Percentiles rank a stretch among this genome's conserved stretches.
These are phyloP conservation scores for Lineus longissimus DNA, from an alignment of 1,140 invertebrate genomes.

Conservation along the genomic window DNA sequence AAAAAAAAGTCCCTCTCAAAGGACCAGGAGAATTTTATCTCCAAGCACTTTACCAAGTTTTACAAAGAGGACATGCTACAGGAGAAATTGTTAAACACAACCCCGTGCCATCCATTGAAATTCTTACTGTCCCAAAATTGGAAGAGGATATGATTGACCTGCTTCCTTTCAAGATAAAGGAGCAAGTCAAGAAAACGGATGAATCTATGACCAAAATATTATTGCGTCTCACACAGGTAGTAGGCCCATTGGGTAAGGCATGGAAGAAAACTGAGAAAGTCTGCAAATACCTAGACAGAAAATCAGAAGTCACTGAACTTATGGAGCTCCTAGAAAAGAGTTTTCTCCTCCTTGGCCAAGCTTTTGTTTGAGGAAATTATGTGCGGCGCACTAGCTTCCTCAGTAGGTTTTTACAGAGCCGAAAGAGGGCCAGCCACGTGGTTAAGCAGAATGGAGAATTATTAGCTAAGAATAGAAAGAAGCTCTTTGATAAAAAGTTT, in stretches of 20 bases:
- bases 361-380: not conserved
- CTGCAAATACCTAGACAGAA: not conserved
- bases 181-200: not conserved
- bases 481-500: not conserved
- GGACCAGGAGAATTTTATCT: not conserved
- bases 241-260: not conserved
- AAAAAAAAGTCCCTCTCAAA: not conserved
- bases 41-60: not conserved
- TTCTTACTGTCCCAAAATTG: not conserved
- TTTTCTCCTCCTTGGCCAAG: not conserved
- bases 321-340: not conserved
- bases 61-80: not conserved
- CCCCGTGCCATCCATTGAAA: not conserved
- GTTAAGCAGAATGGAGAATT: not conserved
- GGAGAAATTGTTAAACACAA: not conserved
- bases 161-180: not conserved
- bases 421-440: not conserved
- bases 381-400: not conserved
- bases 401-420: not conserved
- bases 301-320: not conserved
- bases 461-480: not conserved
- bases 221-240: not conserved
- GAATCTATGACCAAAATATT: not conserved
- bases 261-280: not conserved
- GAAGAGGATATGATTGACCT: not conserved